A percentile compares a stretch with the other conserved stretches of the same genome.
Conservation (phyloP, 2,113 vertebrate genomes). For the Athene cunicularia region DNA sequence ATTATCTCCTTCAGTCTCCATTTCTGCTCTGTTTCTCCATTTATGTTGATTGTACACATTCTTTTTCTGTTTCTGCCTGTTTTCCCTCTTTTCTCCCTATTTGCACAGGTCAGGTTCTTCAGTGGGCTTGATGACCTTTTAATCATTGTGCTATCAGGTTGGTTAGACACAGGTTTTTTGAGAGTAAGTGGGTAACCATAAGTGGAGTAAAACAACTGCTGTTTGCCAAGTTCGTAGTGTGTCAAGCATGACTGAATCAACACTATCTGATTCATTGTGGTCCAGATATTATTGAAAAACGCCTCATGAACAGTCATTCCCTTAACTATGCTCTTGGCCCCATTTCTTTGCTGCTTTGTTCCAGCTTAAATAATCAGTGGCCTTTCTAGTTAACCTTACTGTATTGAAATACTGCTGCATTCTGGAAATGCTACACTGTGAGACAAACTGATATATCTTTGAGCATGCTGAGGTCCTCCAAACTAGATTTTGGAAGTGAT, state of each 20-base stretch:
- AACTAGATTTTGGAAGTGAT: background rate
- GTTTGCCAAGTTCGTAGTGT: background rate
- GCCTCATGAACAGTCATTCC: background rate
- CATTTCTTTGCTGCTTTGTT: background rate
- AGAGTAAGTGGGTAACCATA: accelerated
- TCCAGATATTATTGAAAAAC: background rate
- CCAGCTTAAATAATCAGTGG: background rate
- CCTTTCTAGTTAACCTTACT: background rate
- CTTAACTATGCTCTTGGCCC: background rate
- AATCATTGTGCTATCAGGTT: background rate
- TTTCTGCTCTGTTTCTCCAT: background rate
- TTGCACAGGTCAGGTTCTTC: background rate
- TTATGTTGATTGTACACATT: background rate
- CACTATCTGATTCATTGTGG: background rate
- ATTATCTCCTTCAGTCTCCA: background rate
- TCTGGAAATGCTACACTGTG: background rate
- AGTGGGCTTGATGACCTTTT: background rate
- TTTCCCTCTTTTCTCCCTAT: background rate
- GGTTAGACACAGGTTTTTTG: background rate
- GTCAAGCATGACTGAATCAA: background rate
- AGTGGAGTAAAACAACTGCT: background rate
- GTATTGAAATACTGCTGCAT: background rate
- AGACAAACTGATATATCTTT: background rate
- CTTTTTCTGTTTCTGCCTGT: background rate
- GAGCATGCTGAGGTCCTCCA: background rate